phyloP scores from a whole-genome alignment of 2,797 vertebrate species.

The Cygnus olor region DNA sequence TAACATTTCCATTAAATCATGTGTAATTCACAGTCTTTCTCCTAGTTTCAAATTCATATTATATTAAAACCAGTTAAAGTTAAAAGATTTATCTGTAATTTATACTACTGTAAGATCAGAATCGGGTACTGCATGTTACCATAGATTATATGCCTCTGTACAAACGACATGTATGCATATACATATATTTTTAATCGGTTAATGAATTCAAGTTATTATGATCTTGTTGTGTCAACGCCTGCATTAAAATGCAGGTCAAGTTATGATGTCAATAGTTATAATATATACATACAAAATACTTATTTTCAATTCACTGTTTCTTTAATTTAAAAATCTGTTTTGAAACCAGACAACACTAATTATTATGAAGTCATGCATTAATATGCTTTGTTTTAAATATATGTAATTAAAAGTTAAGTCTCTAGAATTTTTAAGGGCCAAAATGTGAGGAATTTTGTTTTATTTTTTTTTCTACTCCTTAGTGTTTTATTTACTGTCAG shows the following conservation, averaged over 20 bases:
- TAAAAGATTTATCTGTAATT: neutral
- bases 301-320: neutral
- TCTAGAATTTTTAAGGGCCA: neutral
- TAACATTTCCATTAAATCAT: neutral
- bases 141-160: neutral
- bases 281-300: neutral
- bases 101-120: neutral
- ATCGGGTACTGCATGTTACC: neutral
- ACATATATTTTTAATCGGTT: neutral
- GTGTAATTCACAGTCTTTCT: neutral
- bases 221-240: neutral
- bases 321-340: conserved; percentile 34
- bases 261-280: neutral
- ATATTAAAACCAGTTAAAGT: neutral
- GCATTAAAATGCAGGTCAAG: neutral
- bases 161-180: neutral
- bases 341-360: conserved; percentile 6
- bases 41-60: neutral
- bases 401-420: neutral
- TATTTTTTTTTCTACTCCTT: neutral
- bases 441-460: neutral
- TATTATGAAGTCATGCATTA: neutral
- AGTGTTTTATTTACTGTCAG: neutral
- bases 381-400: neutral
- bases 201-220: neutral